Evolutionary conservation across 2,888 invertebrate genomes (phyloP).

Genomic region (Geophilus truncorum): DNA sequence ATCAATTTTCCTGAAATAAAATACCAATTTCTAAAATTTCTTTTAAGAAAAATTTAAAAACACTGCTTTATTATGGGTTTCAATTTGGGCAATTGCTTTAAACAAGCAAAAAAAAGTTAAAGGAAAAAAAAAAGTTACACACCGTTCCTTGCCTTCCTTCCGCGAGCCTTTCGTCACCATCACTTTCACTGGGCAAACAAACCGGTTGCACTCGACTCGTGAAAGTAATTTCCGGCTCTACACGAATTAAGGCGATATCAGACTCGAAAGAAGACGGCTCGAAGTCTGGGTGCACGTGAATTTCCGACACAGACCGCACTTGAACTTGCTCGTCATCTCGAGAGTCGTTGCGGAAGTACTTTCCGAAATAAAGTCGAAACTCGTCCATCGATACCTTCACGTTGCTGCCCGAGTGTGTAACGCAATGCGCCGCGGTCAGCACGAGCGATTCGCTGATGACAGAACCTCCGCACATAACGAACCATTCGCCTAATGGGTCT

Average conservation of each 20-base stretch:
- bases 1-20: too few species aligned
- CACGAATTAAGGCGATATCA: slow-evolving; percentile 40
- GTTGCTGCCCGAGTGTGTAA: slow-evolving; percentile 35
- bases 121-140: too few species aligned
- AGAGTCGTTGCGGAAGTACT: slow-evolving; percentile 39
- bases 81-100: background rate
- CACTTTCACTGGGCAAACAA: slow-evolving; percentile 39
- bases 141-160: slow-evolving; percentile 36
- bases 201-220: slow-evolving; percentile 39
- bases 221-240: slow-evolving; percentile 38
- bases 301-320: slow-evolving; percentile 36
- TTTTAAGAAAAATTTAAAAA: too few species aligned
- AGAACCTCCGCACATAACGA: background rate
- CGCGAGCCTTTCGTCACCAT: slow-evolving; percentile 37
- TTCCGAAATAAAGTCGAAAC: slow-evolving; percentile 40
- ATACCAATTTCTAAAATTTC: too few species aligned
- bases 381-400: slow-evolving; percentile 31
- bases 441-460: background rate
- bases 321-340: slow-evolving; percentile 40
- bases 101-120: background rate
- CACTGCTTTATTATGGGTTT: too few species aligned
- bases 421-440: slow-evolving; percentile 41
- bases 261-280: slow-evolving; percentile 39
- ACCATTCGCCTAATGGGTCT: background rate
- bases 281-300: slow-evolving; percentile 38